Conservation (phyloP, 2,113 vertebrate species). For the Zeus faber region DNA sequence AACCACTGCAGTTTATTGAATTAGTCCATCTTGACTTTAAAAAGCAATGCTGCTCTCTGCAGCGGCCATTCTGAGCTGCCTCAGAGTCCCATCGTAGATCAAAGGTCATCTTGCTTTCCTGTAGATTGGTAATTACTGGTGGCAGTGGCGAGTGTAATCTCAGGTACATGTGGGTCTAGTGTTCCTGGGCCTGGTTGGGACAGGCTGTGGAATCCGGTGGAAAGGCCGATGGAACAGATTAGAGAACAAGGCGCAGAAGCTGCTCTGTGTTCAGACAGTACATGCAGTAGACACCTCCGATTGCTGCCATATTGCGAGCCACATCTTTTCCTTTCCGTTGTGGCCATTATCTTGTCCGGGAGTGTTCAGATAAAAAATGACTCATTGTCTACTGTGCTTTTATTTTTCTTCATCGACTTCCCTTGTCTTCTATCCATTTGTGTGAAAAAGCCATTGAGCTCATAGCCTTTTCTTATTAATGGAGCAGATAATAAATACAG, state of each 20-base stretch:
- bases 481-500: constrained; percentile 68
- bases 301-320: constrained; percentile 12
- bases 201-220: constrained; percentile 53
- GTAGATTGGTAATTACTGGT: neutral
- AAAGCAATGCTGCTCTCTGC: constrained; percentile 76
- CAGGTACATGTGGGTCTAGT: constrained; percentile 29
- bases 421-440: constrained; percentile 52
- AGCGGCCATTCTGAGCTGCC: constrained; percentile 57
- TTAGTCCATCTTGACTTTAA: constrained; percentile 79
- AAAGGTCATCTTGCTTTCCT: constrained; percentile 16
- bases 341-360: constrained; percentile 17
- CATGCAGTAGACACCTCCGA: constrained; percentile 5
- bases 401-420: constrained; percentile 37
- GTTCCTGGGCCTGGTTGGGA: constrained; percentile 41
- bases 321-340: constrained; percentile 1
- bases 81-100: neutral
- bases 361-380: constrained; percentile 39
- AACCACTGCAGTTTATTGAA: constrained; percentile 77
- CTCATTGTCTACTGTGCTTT: constrained; percentile 7
- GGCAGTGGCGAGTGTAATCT: neutral
- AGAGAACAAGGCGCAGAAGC: constrained; percentile 50
- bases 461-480: constrained; percentile 64
- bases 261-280: constrained; percentile 37
- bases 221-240: constrained; percentile 41
- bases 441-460: constrained; percentile 62